A percentile compares a stretch with the other conserved stretches of the same genome.
Evolutionary conservation across 2,113 vertebrate genomes (phyloP).

Genomic region (Guaruba guarouba): DNA sequence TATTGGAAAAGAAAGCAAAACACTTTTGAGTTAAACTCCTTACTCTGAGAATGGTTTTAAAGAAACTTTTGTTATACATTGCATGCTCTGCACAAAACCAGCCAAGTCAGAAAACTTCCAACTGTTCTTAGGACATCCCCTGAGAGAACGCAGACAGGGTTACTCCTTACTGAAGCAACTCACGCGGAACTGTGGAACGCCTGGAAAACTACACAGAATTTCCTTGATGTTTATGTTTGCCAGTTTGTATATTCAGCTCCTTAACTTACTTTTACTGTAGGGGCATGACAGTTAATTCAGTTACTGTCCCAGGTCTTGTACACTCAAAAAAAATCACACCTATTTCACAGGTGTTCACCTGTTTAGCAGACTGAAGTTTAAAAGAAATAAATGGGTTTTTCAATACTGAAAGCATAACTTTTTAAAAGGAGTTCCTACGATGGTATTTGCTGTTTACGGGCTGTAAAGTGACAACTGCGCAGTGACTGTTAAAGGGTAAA

Average conservation of each 20-base stretch:
- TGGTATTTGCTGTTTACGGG: background rate
- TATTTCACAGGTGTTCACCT: background rate
- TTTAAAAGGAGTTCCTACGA: background rate
- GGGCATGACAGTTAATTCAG: background rate
- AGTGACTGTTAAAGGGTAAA: background rate
- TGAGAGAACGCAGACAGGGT: background rate
- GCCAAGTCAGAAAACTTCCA: background rate
- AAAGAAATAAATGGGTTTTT: background rate
- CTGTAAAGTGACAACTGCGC: background rate
- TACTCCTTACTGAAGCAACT: constrained; percentile 10
- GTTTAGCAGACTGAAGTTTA: background rate
- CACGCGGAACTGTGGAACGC: background rate
- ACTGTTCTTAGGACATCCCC: background rate
- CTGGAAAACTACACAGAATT: background rate
- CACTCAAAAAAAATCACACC: background rate
- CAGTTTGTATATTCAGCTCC: background rate
- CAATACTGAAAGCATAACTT: background rate
- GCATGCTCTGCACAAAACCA: background rate
- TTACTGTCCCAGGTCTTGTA: background rate
- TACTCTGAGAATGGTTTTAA: background rate
- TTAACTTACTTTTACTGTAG: constrained; percentile 1
- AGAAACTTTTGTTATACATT: background rate
- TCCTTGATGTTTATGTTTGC: background rate
- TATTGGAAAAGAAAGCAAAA: background rate
- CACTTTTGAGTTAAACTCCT: background rate